Evolutionary conservation across 2,888 invertebrate species (phyloP).

Genomic region (Nephrocerus scutellatus): DNA sequence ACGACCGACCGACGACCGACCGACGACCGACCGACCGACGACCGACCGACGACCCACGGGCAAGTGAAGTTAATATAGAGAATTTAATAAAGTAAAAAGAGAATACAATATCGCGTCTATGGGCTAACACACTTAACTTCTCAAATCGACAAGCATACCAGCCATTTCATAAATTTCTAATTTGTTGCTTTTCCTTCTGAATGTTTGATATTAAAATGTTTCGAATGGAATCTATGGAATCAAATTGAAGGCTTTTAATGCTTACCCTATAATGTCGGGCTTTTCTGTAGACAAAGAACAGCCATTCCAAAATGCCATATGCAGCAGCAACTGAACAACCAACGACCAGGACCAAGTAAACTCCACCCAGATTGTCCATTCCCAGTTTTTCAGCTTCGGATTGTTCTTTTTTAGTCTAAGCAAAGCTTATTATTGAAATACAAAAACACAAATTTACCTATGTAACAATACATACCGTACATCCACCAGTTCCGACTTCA

Average conservation of each 20-base stretch:
- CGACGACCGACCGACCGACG: too few species aligned
- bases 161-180: not conserved
- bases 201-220: not conserved
- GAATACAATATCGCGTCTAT: too few species aligned
- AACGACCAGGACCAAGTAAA: slow-evolving; percentile 55
- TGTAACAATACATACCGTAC: slow-evolving; percentile 50
- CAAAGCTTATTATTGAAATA: too few species aligned
- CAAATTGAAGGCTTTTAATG: too few species aligned
- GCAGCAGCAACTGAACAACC: slow-evolving; percentile 44
- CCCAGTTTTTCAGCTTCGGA: slow-evolving; percentile 49
- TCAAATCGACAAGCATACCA: not conserved
- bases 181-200: not conserved
- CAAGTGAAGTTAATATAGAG: too few species aligned
- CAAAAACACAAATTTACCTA: not conserved
- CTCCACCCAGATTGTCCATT: slow-evolving; percentile 59
- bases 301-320: slow-evolving; percentile 40
- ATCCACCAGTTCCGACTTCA: slow-evolving; percentile 68
- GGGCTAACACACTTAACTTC: too few species aligned
- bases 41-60: too few species aligned
- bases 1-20: too few species aligned
- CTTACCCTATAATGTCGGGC: slow-evolving; percentile 38
- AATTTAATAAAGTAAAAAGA: too few species aligned
- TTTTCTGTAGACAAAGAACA: slow-evolving; percentile 34
- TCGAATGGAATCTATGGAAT: too few species aligned
- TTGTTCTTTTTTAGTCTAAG: slow-evolving; percentile 34